Percentiles rank a stretch among this genome's conserved stretches.
These are phyloP conservation scores for Pediacus dermestoides DNA, from an alignment of 2,888 invertebrate species.

Conservation along the genomic window DNA sequence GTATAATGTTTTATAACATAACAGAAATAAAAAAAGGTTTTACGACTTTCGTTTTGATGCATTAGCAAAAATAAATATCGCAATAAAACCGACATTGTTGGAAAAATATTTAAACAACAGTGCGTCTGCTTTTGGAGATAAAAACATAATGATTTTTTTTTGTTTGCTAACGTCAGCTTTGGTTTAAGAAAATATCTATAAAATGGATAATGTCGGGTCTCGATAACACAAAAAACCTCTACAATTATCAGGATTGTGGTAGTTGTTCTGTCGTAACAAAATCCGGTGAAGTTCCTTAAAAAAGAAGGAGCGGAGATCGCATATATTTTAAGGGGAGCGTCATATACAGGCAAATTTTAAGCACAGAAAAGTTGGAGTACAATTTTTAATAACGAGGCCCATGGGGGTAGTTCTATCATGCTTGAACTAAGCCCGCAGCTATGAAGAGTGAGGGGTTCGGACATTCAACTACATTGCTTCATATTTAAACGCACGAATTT, in stretches of 20 bases:
- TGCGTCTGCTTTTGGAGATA: too few species aligned
- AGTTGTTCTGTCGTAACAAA: conserved; percentile 6
- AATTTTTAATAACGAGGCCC: conserved; percentile 47
- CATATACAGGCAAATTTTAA: conserved; percentile 43
- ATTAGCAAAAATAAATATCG: too few species aligned
- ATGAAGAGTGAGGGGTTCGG: conserved; percentile 13
- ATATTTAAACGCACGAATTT: conserved; percentile 22
- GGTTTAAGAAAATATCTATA: too few species aligned
- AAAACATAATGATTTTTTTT: too few species aligned
- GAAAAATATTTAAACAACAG: too few species aligned
- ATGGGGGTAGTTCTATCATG: conserved; percentile 40
- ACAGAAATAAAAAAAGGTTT: too few species aligned
- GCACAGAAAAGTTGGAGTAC: conserved; percentile 42
- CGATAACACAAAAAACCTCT: too few species aligned
- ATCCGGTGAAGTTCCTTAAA: conserved; percentile 5
- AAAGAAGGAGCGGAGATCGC: conserved; percentile 10
- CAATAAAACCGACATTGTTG: too few species aligned
- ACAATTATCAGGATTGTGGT: background rate
- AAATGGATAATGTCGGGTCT: too few species aligned
- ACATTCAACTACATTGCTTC: conserved; percentile 16
- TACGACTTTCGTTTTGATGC: too few species aligned
- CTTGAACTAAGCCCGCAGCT: conserved; percentile 30
- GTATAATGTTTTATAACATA: too few species aligned
- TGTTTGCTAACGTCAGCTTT: too few species aligned
- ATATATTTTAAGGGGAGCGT: conserved; percentile 31